Conservation (phyloP, 2,888 invertebrate genomes). For the Rhamphomyia laevipes region DNA sequence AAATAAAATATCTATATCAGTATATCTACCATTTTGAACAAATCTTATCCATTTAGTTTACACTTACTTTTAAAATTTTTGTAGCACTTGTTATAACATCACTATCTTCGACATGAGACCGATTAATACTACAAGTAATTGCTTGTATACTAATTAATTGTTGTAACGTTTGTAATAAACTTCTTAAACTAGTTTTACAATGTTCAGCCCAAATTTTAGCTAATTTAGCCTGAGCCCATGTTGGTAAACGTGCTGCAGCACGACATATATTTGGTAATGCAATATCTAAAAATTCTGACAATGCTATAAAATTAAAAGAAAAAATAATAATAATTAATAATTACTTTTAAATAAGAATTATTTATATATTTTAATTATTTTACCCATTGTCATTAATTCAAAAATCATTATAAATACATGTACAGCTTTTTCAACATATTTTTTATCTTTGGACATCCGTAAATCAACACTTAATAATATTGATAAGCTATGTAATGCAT, state of each 20-base stretch:
- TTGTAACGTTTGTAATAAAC: slow-evolving; percentile 66
- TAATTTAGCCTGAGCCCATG: slow-evolving; percentile 63
- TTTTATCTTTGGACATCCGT: slow-evolving; percentile 13
- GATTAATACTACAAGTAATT: slow-evolving; percentile 59
- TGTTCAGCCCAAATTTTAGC: slow-evolving; percentile 69
- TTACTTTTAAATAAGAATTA: slow-evolving; percentile 1
- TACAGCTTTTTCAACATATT: slow-evolving; percentile 27
- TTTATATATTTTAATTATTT: slow-evolving; percentile 56
- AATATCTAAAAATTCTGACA: slow-evolving; percentile 70
- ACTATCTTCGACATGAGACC: slow-evolving; percentile 74
- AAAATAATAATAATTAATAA: slow-evolving; percentile 15
- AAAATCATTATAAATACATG: slow-evolving; percentile 59
- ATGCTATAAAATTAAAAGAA: slow-evolving; percentile 39
- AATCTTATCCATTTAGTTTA: too few relatives aligned
- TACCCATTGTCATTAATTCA: slow-evolving; percentile 62
- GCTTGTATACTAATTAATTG: slow-evolving; percentile 79
- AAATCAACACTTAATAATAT: slow-evolving; percentile 17
- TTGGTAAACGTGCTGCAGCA: slow-evolving; percentile 60
- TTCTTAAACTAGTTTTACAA: slow-evolving; percentile 50
- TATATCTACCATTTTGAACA: too few relatives aligned
- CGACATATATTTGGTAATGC: slow-evolving; percentile 69
- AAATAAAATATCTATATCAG: too few relatives aligned
- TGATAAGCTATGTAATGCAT: slow-evolving; percentile 18
- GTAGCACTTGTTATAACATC: slow-evolving; percentile 73
- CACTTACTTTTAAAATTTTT: slow-evolving; percentile 67